Conservation (phyloP, 64 coral and sea anemone species). For the Actinia tenebrosa region DNA sequence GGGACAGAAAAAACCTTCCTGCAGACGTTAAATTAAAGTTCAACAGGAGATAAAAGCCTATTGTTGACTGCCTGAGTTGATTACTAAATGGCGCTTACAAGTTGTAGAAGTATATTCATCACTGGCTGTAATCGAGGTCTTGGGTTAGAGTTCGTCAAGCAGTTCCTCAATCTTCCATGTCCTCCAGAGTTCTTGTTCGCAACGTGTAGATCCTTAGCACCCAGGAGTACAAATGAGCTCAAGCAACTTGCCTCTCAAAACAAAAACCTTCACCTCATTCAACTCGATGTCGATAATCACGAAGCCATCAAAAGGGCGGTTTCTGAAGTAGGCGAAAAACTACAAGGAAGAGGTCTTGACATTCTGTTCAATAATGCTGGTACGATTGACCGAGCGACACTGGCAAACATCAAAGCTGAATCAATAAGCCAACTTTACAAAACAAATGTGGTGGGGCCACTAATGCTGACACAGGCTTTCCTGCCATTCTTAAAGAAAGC, state of each 20-base stretch:
- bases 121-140: slow-evolving; percentile 63
- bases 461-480: too few species aligned
- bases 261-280: slow-evolving; percentile 31
- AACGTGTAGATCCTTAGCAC: slow-evolving; percentile 35
- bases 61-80: too few species aligned
- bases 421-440: too few species aligned
- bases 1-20: too few species aligned
- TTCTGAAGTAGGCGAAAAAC: not conserved
- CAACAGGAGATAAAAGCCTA: too few species aligned
- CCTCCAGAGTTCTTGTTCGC: slow-evolving; percentile 53
- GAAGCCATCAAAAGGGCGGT: slow-evolving; percentile 14
- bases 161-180: slow-evolving; percentile 24
- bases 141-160: slow-evolving; percentile 59
- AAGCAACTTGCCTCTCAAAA: slow-evolving; percentile 25
- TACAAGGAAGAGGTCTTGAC: slow-evolving; percentile 37
- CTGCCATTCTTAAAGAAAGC: slow-evolving; percentile 13
- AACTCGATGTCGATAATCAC: slow-evolving; percentile 43
- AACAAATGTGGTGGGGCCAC: too few species aligned
- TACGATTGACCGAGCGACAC: too few species aligned
- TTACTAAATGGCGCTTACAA: slow-evolving; percentile 9
- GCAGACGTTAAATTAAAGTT: too few species aligned
- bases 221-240: slow-evolving; percentile 35
- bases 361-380: slow-evolving; percentile 61
- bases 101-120: slow-evolving; percentile 31
- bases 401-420: too few species aligned